These are phyloP conservation scores for Leguminivora glycinivorella DNA, from an alignment of 1,140 invertebrate genomes.

Conservation along the genomic window DNA sequence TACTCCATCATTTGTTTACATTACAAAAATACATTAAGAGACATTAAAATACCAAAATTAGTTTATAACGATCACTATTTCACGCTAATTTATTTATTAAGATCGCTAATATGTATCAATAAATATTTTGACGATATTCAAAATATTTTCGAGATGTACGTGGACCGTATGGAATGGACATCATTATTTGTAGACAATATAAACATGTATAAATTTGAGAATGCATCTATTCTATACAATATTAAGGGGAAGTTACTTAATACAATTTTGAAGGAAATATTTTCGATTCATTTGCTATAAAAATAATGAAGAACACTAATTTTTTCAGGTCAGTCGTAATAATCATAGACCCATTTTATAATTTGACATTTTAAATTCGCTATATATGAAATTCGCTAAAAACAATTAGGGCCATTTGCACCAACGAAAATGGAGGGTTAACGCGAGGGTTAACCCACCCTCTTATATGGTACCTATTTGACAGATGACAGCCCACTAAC, in stretches of 20 bases:
- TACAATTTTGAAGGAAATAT: too few relatives aligned
- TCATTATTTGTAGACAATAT: conserved; percentile 7
- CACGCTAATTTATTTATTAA: not conserved
- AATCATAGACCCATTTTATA: too few relatives aligned
- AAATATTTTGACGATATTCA: conserved; percentile 19
- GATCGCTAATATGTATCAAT: not conserved
- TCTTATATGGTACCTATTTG: too few relatives aligned
- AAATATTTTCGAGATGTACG: not conserved
- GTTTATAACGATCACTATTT: not conserved
- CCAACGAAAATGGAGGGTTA: too few relatives aligned
- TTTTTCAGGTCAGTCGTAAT: too few relatives aligned
- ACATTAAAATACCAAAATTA: conserved; percentile 1
- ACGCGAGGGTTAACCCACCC: too few relatives aligned
- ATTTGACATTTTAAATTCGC: too few relatives aligned
- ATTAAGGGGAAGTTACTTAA: conserved; percentile 2
- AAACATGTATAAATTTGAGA: conserved; percentile 10
- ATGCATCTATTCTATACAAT: conserved; percentile 14
- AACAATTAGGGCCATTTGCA: too few relatives aligned
- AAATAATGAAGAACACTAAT: too few relatives aligned
- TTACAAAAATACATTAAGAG: not conserved
- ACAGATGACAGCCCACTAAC: too few relatives aligned
- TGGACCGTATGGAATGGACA: not conserved
- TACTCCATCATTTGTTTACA: not conserved
- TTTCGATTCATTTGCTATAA: too few relatives aligned
- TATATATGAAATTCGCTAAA: too few relatives aligned